Evolutionary conservation across 2,113 vertebrate species (phyloP), one percentile per base, ranked within the genome.

Genomic region (Aleadryas rufinucha): DNA sequence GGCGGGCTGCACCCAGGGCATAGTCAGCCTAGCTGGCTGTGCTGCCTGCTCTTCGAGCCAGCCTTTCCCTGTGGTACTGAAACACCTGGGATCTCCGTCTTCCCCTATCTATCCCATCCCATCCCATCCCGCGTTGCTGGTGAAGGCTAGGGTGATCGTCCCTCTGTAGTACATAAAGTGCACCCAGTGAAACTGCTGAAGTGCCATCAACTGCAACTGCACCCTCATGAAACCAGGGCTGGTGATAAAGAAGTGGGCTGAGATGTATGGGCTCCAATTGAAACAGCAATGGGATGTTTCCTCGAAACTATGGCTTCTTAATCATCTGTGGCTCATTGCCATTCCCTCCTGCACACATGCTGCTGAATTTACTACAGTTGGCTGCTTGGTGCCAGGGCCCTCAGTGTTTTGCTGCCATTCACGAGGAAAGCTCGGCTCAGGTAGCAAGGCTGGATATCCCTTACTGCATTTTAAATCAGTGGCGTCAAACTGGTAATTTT

Each of bases 391-490:
- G 5, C 68, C 2, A 4, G 81, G 78, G 60, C 56, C 64, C 33
- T 53, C 28, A 24, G 50, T 0, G 2, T 70, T 84, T 63, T 70
- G 84, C 44, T 85, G 75, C 76, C 1, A 2, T 80, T 85, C 5
- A 7, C 0, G 1, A 75, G 86, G 64, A 56, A 83, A 87, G 35
- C 87, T 84, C 2, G 0, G 69, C 71, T 90, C 80, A 66, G 74
- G 79, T 88, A 86, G 61, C 3, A 15, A 81, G 68, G 75, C 95
- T 90, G 79, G 70, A 49, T 91, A 69, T 61, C 82, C 70, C 56
- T 97, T 95, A 94, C 52, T 97, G 94, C 77, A 70, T 95, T 93
- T 96, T 94, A 97, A 96, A 97, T 96, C 96, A 93, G 84, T 50
- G 57, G 44, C 0, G 0, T 88, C 88, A 95, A 84, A 89, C 57